These are phyloP conservation scores for Ophiodon elongatus DNA, from an alignment of 2,113 vertebrate species.

Conservation along the genomic window DNA sequence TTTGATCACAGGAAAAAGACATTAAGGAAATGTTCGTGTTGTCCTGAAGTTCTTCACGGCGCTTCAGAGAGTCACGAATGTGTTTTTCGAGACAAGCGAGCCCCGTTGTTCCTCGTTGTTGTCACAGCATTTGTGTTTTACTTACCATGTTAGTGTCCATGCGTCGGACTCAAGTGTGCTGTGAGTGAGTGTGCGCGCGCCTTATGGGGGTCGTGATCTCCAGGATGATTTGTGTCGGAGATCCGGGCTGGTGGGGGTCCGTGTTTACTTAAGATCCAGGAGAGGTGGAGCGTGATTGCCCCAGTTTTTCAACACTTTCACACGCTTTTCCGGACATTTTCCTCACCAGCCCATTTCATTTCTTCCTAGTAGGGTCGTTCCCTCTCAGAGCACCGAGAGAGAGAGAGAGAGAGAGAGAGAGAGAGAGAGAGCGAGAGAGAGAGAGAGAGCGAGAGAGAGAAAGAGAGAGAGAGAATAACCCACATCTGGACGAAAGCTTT, in stretches of 20 bases:
- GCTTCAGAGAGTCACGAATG: conserved; percentile 43
- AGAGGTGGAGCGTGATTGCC: conserved; percentile 71
- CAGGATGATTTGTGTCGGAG: conserved; percentile 68
- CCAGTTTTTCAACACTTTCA: conserved; percentile 77
- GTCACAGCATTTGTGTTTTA: neutral
- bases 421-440: conserved; percentile 19
- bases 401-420: conserved; percentile 4
- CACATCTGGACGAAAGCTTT: conserved; percentile 75
- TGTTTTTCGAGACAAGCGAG: conserved; percentile 35
- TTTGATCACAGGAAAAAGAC: conserved; percentile 68
- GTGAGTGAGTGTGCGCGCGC: neutral
- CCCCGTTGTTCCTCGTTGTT: conserved; percentile 41
- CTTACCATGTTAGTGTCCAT: neutral
- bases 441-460: neutral
- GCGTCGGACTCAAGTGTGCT: conserved; percentile 10
- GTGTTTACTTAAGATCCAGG: conserved; percentile 74
- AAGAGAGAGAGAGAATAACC: conserved; percentile 22
- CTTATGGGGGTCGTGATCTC: conserved; percentile 36
- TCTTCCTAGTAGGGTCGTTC: conserved; percentile 40
- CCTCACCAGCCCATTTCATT: conserved; percentile 64
- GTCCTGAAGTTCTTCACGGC: conserved; percentile 29
- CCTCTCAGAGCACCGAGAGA: conserved; percentile 30
- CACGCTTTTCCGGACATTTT: conserved; percentile 74
- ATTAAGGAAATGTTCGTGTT: conserved; percentile 70
- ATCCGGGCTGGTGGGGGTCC: conserved; percentile 58